These are phyloP conservation scores for Onychostoma macrolepis DNA, from an alignment of 2,113 vertebrate species.

Conservation along the genomic window DNA sequence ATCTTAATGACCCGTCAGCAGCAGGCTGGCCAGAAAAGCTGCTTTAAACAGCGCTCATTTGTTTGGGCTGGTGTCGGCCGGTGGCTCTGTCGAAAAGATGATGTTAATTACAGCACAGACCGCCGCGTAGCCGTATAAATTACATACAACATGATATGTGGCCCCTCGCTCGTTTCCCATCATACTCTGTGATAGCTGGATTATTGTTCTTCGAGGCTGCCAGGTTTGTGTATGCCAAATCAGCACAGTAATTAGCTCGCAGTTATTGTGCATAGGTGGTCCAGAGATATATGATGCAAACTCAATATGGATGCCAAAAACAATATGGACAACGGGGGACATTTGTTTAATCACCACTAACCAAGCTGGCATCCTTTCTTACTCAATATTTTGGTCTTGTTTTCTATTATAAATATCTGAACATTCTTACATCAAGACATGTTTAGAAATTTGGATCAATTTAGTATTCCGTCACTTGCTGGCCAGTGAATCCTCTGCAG, in stretches of 20 bases:
- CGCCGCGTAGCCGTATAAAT: constrained; percentile 66
- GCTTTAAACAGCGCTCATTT: constrained; percentile 68
- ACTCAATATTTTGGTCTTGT: background rate
- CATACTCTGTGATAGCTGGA: constrained; percentile 63
- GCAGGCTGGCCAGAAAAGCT: constrained; percentile 54
- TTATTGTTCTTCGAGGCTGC: constrained; percentile 71
- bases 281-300: constrained; percentile 68
- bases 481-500: background rate
- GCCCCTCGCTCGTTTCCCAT: constrained; percentile 34
- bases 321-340: constrained; percentile 52
- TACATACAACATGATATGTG: constrained; percentile 63
- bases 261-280: constrained; percentile 63
- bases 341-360: constrained; percentile 68
- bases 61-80: constrained; percentile 66
- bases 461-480: background rate
- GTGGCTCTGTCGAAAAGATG: constrained; percentile 64
- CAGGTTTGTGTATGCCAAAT: constrained; percentile 69
- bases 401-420: too few relatives aligned
- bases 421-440: background rate
- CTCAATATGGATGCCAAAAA: constrained; percentile 52
- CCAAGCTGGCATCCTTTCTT: constrained; percentile 49
- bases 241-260: constrained; percentile 74
- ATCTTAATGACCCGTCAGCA: constrained; percentile 66
- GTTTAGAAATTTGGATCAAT: background rate
- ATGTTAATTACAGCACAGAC: constrained; percentile 72